Conservation (phyloP, 2,888 invertebrate species). For the Lasioglossum villosulum region DNA sequence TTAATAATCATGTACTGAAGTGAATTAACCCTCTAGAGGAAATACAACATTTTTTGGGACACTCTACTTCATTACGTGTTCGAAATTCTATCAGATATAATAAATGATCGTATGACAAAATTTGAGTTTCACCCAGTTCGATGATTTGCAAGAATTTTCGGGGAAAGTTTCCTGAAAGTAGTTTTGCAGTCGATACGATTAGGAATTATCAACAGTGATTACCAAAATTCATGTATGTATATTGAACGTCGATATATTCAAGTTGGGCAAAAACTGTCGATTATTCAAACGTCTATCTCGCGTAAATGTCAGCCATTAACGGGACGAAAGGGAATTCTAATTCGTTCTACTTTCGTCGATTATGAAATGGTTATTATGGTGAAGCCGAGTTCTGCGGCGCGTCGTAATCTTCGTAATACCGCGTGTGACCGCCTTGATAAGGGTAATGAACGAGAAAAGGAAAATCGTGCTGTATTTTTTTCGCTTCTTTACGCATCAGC, state of each 20-base stretch:
- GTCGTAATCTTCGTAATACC: conserved; percentile 9
- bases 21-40: too few species aligned
- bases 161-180: too few species aligned
- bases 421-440: conserved; percentile 21
- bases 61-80: too few species aligned
- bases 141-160: too few species aligned
- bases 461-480: neutral
- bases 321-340: conserved; percentile 14
- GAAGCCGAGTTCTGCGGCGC: neutral
- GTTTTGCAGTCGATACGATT: neutral
- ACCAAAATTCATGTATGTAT: neutral
- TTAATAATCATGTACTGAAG: too few species aligned
- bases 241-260: neutral
- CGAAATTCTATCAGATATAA: too few species aligned
- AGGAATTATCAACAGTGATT: neutral
- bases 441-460: conserved; percentile 27
- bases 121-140: too few species aligned
- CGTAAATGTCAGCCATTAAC: neutral
- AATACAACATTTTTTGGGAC: too few species aligned
- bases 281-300: neutral
- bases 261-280: neutral
- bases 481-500: neutral
- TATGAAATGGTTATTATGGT: neutral
- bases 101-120: too few species aligned
- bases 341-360: conserved; percentile 36